A percentile compares a stretch with the other conserved stretches of the same genome.
phyloP scores from a whole-genome alignment of 2,113 vertebrate species.

The Gavialis gangeticus region DNA sequence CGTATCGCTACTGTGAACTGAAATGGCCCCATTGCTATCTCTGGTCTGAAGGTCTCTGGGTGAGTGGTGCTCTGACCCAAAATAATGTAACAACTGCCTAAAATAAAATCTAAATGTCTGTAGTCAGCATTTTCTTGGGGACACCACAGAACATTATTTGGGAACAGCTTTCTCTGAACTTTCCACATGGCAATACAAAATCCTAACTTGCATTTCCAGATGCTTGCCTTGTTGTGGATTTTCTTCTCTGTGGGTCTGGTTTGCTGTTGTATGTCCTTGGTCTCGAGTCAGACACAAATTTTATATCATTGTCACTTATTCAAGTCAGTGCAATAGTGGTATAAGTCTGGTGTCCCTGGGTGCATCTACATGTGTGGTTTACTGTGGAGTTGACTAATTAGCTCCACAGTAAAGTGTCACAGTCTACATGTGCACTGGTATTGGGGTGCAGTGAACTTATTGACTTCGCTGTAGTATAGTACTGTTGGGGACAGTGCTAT shows the following conservation, averaged over 20 bases:
- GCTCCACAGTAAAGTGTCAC: too few species aligned
- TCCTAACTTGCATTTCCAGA: neutral
- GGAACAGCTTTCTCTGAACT: neutral
- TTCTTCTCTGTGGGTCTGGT: neutral
- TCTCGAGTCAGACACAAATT: neutral
- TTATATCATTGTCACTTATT: neutral
- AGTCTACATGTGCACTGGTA: too few species aligned
- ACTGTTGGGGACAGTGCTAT: too few species aligned
- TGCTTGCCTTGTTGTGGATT: neutral
- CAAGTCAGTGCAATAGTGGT: neutral
- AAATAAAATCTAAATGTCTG: neutral
- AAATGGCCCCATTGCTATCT: rapidly evolving
- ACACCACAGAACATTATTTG: neutral
- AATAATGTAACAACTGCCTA: neutral
- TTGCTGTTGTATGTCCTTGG: too few species aligned
- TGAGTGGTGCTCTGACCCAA: neutral
- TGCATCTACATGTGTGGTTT: too few species aligned
- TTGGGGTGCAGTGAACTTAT: too few species aligned
- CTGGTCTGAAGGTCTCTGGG: neutral
- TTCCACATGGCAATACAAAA: neutral
- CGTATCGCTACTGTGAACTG: neutral
- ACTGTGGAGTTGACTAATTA: too few species aligned
- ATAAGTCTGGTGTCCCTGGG: neutral
- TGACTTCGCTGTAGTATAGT: too few species aligned
- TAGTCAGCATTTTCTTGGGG: neutral